Evolutionary conservation across 2,888 invertebrate genomes (phyloP), one percentile per base, ranked within the genome.

Genomic region (Calliscelio sp.): DNA sequence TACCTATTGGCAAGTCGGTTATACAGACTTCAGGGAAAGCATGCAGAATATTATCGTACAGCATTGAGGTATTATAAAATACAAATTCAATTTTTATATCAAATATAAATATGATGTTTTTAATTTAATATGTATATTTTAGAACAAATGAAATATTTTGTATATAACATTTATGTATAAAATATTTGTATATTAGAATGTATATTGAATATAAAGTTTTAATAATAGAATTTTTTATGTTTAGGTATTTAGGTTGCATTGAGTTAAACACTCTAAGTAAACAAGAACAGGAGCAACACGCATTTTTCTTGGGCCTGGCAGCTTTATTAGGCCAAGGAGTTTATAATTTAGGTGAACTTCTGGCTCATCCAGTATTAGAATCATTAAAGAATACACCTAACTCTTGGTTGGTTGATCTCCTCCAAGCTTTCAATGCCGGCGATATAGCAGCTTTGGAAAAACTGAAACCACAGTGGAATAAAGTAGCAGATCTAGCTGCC

Each of bases 341-440:
- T 20, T 99, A 99, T 93, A 99, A 99, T 93, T 96, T 99, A 88
- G 99, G 99, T 0, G 99, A 99, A 93, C 94, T 99, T 93, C 93
- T 99, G 55, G 98, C 98, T 0, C 99, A 99, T 94, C 98, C 99
- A 0, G 97, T 99, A 75, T 93, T 99, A 88, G 96, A 97, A 86
- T 96, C 97, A 0, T 94, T 99, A 55, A 96, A 96, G 85, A 95
- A 95, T 22, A 97, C 98, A 0, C 94, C 95, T 0, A 97, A 98
- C 89, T 95, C 96, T 57, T 99, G 99, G 99, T 95, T 98, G 0
- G 94, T 97, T 8, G 97, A 98, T 84, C 94, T 99, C 24, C 94
- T 99, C 8, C 95, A 95, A 84, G 97, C 98, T 0, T 98, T 98
- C 88, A 98, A 98, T 90, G 94, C 95, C 2, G 98, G 97, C 8